A percentile compares a stretch with the other conserved stretches of the same genome.
These are phyloP conservation scores for Sinonovacula constricta DNA, from an alignment of 1,140 invertebrate genomes.

Conservation along the genomic window DNA sequence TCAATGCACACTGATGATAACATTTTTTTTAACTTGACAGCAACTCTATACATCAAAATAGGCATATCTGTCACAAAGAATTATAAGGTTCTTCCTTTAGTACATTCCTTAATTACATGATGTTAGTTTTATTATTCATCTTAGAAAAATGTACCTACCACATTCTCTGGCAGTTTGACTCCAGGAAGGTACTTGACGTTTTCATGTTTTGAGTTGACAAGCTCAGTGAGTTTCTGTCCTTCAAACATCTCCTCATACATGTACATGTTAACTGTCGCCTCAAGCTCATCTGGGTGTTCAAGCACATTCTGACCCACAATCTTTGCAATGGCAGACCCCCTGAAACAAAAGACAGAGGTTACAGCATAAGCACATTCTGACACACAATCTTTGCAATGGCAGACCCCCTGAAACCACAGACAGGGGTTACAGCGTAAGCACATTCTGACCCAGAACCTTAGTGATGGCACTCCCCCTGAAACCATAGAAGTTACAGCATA, in stretches of 20 bases:
- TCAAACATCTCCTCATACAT: constrained; percentile 98
- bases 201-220: constrained; percentile 98
- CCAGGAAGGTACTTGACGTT: constrained; percentile 99
- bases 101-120: too few species aligned
- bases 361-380: not conserved
- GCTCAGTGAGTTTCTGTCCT: constrained; percentile 97
- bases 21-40: too few species aligned
- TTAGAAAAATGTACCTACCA: too few species aligned
- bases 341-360: constrained; percentile 78
- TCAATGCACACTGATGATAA: too few species aligned
- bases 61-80: too few species aligned
- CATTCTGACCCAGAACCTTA: not conserved
- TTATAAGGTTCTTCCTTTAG: too few species aligned
- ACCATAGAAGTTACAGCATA: too few species aligned
- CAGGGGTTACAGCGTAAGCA: too few species aligned
- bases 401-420: not conserved
- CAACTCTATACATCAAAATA: too few species aligned
- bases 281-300: constrained; percentile 83
- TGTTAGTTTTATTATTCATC: too few species aligned
- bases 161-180: constrained; percentile 89
- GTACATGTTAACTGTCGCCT: constrained; percentile 88
- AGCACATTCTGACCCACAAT: constrained; percentile 95
- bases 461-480: not conserved
- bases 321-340: constrained; percentile 99
- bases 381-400: not conserved